Percentiles rank a stretch among this genome's conserved stretches.
These are phyloP conservation scores for Heliangelus exortis DNA, from an alignment of 2,797 vertebrate species.

Conservation along the genomic window DNA sequence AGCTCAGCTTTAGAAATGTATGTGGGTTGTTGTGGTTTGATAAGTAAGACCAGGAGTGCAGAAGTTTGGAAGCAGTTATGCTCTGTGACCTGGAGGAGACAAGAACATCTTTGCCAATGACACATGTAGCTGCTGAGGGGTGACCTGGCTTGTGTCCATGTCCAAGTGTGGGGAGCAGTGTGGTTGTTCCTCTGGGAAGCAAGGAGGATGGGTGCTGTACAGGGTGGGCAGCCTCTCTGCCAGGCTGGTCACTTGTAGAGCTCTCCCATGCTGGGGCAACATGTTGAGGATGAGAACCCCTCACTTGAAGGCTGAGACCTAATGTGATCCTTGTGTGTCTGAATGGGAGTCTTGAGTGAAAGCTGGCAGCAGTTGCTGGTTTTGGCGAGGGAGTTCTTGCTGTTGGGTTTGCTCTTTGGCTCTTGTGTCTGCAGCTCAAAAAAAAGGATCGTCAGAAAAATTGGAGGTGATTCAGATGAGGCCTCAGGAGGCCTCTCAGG, in stretches of 20 bases:
- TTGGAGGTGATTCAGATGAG: background rate
- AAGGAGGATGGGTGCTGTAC: fast-evolving
- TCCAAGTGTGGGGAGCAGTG: background rate
- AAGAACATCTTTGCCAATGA: fast-evolving
- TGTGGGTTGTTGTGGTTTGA: background rate
- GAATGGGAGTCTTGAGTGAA: background rate
- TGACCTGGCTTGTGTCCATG: background rate
- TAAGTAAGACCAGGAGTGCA: background rate
- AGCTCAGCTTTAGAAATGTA: background rate
- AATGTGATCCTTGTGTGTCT: fast-evolving
- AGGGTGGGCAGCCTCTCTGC: background rate
- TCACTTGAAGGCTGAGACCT: background rate
- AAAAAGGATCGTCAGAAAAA: slow-evolving; percentile 1
- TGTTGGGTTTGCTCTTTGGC: background rate
- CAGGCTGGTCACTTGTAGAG: background rate
- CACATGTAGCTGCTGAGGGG: background rate
- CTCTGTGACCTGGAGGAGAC: background rate
- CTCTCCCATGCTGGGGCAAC: background rate
- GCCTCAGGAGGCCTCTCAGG: background rate
- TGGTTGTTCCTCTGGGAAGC: background rate
- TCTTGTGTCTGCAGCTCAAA: fast-evolving
- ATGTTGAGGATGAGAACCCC: background rate
- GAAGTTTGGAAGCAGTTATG: background rate
- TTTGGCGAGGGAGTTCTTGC: background rate
- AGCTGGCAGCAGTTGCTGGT: background rate